These are phyloP conservation scores for Lethenteron camtschaticum DNA, from an alignment of 2,113 vertebrate genomes.

Conservation along the genomic window DNA sequence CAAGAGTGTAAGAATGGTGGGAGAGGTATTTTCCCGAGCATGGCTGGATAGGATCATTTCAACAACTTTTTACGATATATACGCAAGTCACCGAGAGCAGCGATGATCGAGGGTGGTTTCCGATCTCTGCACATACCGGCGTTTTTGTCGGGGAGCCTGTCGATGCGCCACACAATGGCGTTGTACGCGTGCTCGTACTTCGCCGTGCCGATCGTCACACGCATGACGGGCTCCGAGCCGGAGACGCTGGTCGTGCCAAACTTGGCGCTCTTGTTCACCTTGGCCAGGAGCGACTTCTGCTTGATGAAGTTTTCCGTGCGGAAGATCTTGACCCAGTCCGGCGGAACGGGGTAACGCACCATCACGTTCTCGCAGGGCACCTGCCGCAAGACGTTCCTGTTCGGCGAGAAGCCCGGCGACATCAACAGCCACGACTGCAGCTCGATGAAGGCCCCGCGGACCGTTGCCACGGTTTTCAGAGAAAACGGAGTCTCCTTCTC, in stretches of 20 bases:
- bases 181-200: conserved; percentile 64
- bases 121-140: conserved; percentile 29
- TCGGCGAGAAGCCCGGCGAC: conserved; percentile 48
- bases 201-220: conserved; percentile 59
- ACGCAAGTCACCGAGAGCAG: too few species aligned
- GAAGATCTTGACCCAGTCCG: conserved; percentile 62
- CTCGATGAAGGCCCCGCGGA: conserved; percentile 49
- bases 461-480: conserved; percentile 35
- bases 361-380: conserved; percentile 61
- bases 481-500: conserved; percentile 56
- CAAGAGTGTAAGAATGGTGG: too few species aligned
- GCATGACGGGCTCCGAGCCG: conserved; percentile 61
- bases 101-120: too few species aligned
- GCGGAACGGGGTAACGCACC: conserved; percentile 47
- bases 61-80: not conserved
- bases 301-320: conserved; percentile 45
- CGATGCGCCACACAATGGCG: conserved; percentile 61
- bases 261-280: conserved; percentile 55
- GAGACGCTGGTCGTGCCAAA: conserved; percentile 40
- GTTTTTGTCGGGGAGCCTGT: conserved; percentile 58
- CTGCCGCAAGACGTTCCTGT: conserved; percentile 38
- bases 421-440: conserved; percentile 68
- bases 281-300: conserved; percentile 58
- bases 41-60: not conserved
- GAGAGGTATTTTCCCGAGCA: not conserved